Base-by-base conservation (phyloP, 1,140 invertebrate species). In the Bombus sibiricus region DNA sequence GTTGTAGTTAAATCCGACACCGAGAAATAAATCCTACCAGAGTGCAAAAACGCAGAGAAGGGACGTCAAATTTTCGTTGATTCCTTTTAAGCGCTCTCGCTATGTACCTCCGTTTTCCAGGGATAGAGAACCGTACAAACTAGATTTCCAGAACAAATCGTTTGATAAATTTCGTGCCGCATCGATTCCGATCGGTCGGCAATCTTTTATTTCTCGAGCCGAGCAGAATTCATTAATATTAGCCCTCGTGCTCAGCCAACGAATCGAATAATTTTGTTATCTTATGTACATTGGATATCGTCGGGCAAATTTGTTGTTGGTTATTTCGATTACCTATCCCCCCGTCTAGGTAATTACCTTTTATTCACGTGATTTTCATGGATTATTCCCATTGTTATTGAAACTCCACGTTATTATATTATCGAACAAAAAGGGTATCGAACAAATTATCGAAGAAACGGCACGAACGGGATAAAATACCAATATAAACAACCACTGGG, bases 241-340 rank as follows among this genome's bases (percentile, higher is more conserved):
- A 80, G 12, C 43, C 57, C 28, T 12, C 6, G 34, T 9, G 41
- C 28, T 25, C 64, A 6, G 2, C 25, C 25, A 69, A 71, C 43
- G 78, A 69, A 69, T 47, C 62, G 43, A 39, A 9, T 69, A 68
- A 80, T 80, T 80, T 47, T 80, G 64, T 80, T 80, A 71, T 69
- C 78, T 80, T 80, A 47, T 69, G 64, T 80, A 80, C 34, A 47
- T 66, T 43, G 41, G 64, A 34, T 47, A 69, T 69, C 78, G 34
- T 5, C 32, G 32, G 22, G 9, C 53, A 80, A 47, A 80, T 69
- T 69, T 53, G 41, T 39, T 53, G 62, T 37, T 28, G 64, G 41
- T 69, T 66, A 69, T 34, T 69, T 15, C 41, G 78, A 80, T 80
- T 69, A 53, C 22, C 78, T 41, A 69, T 47, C 25, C 28, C 13